Percentiles rank a stretch among this genome's conserved stretches.
Evolutionary conservation across 2,888 invertebrate genomes (phyloP).

Genomic region (Cactoblastis cactorum): DNA sequence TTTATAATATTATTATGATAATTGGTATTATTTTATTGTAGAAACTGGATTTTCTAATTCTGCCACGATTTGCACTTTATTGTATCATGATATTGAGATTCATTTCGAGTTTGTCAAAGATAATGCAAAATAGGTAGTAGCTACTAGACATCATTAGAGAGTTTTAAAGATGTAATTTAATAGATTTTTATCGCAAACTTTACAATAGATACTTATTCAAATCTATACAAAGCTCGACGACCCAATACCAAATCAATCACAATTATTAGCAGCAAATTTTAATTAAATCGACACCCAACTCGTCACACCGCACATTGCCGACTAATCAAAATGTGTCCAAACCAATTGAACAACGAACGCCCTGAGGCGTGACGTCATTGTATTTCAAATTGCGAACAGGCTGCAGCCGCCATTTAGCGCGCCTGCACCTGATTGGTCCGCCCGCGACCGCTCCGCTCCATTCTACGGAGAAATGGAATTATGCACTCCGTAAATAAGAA

Average conservation of each 20-base stretch:
- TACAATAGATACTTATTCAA: too few relatives aligned
- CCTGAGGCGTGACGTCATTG: slow-evolving; percentile 52
- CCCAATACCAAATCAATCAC: not conserved
- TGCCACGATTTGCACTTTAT: too few relatives aligned
- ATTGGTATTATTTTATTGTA: too few relatives aligned
- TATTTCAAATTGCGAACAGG: slow-evolving; percentile 70
- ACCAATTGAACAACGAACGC: slow-evolving; percentile 36
- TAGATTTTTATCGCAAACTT: too few relatives aligned
- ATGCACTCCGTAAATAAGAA: slow-evolving; percentile 70
- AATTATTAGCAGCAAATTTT: not conserved
- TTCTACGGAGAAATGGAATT: slow-evolving; percentile 64
- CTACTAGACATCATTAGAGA: too few relatives aligned
- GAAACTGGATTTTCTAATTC: too few relatives aligned
- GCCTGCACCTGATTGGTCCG: slow-evolving; percentile 74
- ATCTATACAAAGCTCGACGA: too few relatives aligned
- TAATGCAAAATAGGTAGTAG: too few relatives aligned
- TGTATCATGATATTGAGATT: too few relatives aligned
- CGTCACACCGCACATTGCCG: slow-evolving; percentile 55
- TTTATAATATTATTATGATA: too few relatives aligned
- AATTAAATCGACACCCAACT: slow-evolving; percentile 18
- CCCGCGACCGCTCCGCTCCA: slow-evolving; percentile 44
- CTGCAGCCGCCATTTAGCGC: slow-evolving; percentile 63
- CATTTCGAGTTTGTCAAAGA: too few relatives aligned
- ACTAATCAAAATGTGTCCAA: slow-evolving; percentile 70
- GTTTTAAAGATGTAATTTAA: too few relatives aligned